Base-by-base conservation (phyloP, 2,888 invertebrate genomes). In the Pseudolycoriella hygida region DNA sequence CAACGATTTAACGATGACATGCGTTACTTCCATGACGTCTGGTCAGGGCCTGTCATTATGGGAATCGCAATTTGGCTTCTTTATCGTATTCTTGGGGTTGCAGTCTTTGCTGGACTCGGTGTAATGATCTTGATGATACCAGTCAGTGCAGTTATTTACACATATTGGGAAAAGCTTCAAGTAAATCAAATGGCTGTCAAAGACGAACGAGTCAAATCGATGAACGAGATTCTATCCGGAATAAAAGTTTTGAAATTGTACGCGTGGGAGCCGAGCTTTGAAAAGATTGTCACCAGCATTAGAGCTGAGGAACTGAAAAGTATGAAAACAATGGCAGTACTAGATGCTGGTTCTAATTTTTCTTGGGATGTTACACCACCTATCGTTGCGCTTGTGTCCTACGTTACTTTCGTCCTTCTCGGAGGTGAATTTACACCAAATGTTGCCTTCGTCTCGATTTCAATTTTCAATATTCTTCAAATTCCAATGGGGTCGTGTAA, bases 331-430 rank as follows among this genome's bases (percentile, higher is more conserved):
- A 62, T 71, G 39, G 72, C 76, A 2, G 71, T 74, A 53, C 58
- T 72, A 4, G 66, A 67, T 53, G 66, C 70, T 15, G 60, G 25
- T 2, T 67, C 70, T 14, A 68, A 72, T 42, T 72, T 76, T 54
- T 67, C 73, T 47, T 77, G 76, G 72, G 68, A 68, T 18, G 70
- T 71, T 54, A 71, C 76, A 2, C 77, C 77, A 6, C 75, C 76
- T 55, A 52, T 76, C 60, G 76, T 46, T 3, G 54, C 60, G 2
- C 52, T 55, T 48, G 61, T 50, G 44, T 64, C 61, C 14, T 64
- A 63, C 50, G 56, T 57, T 3, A 57, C 57, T 5, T 64, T 56
- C 53, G 65, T 70, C 1, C 51, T 67, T 20, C 64, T 64, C 46
- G 56, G 57, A 10, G 57, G 60, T 3, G 62, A 68, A 49, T 55